Evolutionary conservation across 2,888 invertebrate species (phyloP).

Genomic region (Lamproptera curius): DNA sequence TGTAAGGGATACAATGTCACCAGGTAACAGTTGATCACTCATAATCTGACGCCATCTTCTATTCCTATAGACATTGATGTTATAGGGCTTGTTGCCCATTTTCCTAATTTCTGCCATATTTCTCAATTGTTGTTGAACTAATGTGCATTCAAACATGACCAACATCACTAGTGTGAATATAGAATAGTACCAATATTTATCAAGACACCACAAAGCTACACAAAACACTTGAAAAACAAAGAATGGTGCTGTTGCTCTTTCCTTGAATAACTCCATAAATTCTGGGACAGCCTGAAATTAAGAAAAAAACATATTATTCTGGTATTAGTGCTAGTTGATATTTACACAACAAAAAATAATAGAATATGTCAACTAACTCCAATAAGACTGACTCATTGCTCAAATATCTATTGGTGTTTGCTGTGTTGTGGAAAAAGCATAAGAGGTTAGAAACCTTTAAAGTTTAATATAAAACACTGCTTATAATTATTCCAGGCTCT

Average conservation of each 20-base stretch:
- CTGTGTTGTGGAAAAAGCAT: too few species aligned
- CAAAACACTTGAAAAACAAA: conserved; percentile 99
- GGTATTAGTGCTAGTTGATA: too few species aligned
- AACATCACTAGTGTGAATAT: conserved; percentile 97
- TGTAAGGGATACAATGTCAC: conserved; percentile 96
- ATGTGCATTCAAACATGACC: conserved; percentile 96
- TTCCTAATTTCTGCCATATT: conserved; percentile 99
- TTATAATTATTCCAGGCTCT: too few species aligned
- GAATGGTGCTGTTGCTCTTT: conserved; percentile 99
- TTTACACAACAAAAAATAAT: too few species aligned
- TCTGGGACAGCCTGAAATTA: conserved; percentile 89
- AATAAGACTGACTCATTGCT: too few species aligned
- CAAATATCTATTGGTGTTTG: too few species aligned
- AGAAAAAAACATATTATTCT: too few species aligned
- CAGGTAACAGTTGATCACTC: conserved; percentile 94
- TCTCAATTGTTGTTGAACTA: conserved; percentile 97
- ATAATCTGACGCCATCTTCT: conserved; percentile 92
- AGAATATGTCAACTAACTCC: too few species aligned
- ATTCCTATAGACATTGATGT: conserved; percentile 93
- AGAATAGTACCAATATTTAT: conserved; percentile 99
- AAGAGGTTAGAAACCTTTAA: too few species aligned
- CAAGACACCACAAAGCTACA: conserved; percentile 98
- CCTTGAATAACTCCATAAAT: conserved; percentile 97
- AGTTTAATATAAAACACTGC: too few species aligned
- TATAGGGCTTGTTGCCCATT: conserved; percentile 99